Evolutionary conservation across 2,797 vertebrate species (phyloP).

Genomic region (Ispidina lecontei): DNA sequence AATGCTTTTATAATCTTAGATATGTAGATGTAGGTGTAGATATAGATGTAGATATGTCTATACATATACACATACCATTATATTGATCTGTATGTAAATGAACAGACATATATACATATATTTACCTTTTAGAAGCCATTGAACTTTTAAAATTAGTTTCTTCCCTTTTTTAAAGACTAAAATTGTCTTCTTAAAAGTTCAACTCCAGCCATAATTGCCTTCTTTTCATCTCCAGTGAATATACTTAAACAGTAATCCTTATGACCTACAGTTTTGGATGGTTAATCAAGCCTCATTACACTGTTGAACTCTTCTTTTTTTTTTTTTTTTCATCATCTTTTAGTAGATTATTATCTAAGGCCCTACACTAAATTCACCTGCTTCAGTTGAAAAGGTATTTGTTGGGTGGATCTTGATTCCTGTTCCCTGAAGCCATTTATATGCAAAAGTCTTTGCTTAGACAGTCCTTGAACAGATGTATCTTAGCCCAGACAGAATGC

Average conservation of each 20-base stretch:
- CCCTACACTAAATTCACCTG: neutral
- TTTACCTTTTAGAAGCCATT: neutral
- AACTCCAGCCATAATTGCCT: neutral
- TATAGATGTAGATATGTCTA: neutral
- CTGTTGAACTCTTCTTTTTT: neutral
- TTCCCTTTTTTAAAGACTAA: neutral
- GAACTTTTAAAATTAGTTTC: neutral
- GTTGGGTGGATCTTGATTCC: neutral
- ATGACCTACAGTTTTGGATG: neutral
- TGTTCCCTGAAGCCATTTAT: neutral
- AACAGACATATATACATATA: too few species aligned
- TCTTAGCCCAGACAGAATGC: neutral
- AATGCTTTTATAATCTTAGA: conserved; percentile 2
- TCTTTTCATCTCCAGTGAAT: neutral
- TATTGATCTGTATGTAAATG: neutral
- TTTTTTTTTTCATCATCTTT: neutral
- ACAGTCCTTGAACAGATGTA: neutral
- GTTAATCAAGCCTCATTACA: neutral
- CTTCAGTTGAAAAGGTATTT: neutral
- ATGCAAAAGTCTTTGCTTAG: neutral
- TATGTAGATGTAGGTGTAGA: neutral
- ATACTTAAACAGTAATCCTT: neutral
- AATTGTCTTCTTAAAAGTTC: neutral
- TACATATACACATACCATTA: neutral
- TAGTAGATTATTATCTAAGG: neutral